phyloP scores from a whole-genome alignment of 2,888 invertebrate species.

The Meliscaeva auricollis region DNA sequence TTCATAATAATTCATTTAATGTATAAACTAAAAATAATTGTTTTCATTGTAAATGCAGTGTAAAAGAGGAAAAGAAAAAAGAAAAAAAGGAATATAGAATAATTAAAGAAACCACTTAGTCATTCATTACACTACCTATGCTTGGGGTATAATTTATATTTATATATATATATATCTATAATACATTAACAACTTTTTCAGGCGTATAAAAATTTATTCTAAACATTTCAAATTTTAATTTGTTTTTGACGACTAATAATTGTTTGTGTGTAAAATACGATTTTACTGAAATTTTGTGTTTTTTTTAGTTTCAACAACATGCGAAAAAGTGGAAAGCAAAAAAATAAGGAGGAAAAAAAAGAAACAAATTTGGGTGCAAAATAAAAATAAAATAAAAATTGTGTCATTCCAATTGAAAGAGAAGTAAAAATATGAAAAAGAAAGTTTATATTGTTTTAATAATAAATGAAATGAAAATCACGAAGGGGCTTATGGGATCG shows the following conservation, averaged over 20 bases:
- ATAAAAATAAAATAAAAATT: background rate
- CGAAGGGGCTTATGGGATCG: background rate
- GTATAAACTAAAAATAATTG: constrained; percentile 39
- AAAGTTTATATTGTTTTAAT: constrained; percentile 37
- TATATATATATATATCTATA: constrained; percentile 61
- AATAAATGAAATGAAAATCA: constrained; percentile 56
- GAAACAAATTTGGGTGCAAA: constrained; percentile 36
- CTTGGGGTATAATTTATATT: constrained; percentile 43
- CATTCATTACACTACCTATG: constrained; percentile 66
- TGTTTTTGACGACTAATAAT: constrained; percentile 17
- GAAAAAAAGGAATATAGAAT: constrained; percentile 39
- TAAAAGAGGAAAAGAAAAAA: constrained; percentile 51
- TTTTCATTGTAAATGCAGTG: constrained; percentile 63
- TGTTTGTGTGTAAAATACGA: constrained; percentile 31
- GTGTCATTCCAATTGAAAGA: background rate
- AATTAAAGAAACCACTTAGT: constrained; percentile 57
- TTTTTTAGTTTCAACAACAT: constrained; percentile 35
- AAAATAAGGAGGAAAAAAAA: background rate
- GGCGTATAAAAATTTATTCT: constrained; percentile 52
- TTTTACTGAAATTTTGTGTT: constrained; percentile 44
- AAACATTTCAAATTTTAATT: constrained; percentile 31
- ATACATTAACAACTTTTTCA: constrained; percentile 60
- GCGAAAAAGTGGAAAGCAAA: constrained; percentile 5
- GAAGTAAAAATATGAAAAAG: constrained; percentile 18
- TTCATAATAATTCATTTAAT: constrained; percentile 35